phyloP scores from a whole-genome alignment of 2,113 vertebrate genomes.

The Cochlearius cochlearius region DNA sequence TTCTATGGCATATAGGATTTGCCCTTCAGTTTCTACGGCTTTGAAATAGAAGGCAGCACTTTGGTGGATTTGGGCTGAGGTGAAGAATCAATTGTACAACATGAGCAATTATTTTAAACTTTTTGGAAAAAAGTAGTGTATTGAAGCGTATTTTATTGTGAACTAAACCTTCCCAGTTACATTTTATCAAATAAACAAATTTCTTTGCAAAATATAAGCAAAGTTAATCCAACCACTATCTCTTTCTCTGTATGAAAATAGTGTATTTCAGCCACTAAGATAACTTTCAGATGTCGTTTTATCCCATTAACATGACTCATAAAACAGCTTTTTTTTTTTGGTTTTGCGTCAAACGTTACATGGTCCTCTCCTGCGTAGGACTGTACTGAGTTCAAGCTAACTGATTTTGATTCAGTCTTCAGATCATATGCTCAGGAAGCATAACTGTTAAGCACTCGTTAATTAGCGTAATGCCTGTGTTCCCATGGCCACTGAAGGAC shows the following conservation, averaged over 20 bases:
- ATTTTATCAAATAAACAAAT: neutral
- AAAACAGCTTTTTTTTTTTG: neutral
- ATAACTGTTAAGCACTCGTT: neutral
- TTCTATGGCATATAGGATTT: neutral
- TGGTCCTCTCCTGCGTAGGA: neutral
- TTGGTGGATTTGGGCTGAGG: neutral
- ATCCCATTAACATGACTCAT: neutral
- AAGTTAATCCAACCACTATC: neutral
- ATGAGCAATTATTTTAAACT: neutral
- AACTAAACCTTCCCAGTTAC: neutral
- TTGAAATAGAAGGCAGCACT: neutral
- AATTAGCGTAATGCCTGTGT: conserved; percentile 6
- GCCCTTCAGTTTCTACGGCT: neutral
- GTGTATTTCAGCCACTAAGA: neutral
- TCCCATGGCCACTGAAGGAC: neutral
- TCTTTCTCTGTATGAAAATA: neutral
- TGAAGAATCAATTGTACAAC: neutral
- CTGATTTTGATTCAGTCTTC: conserved; percentile 1
- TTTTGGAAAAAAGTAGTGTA: neutral
- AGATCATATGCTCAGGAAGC: conserved; percentile 40
- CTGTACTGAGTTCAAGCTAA: neutral
- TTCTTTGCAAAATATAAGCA: neutral
- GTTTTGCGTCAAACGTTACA: neutral
- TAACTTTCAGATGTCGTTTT: neutral
- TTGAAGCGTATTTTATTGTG: neutral